Base-by-base conservation (phyloP, 1,140 invertebrate species). In the Lethrus apterus region DNA sequence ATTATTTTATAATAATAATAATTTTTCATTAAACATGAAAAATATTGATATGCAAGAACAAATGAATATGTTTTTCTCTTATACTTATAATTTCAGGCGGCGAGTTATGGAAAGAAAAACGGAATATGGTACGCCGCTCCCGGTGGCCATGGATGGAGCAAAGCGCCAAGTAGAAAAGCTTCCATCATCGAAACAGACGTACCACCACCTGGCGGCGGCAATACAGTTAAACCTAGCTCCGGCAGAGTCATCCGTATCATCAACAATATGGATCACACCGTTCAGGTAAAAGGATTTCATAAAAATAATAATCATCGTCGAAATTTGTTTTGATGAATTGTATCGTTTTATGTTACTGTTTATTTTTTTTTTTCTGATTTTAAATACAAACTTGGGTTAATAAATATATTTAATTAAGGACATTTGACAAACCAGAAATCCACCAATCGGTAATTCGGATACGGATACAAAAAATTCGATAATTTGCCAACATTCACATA, bases 231-330 rank as follows among this genome's bases (percentile, higher is more conserved):
- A 58, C 80, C 85, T 19, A 80, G 80, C 49, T 85, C 86, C 14
- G 86, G 88, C 29, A 76, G 89, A 47, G 86, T 92, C 46, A 91
- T 94, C 59, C 75, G 88, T 44, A 89, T 94, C 62, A 87, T 94
- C 62, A 93, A 93, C 69, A 90, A 90, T 63, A 80, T 85, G 70
- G 87, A 93, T 67, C 88, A 91, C 60, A 86, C 86, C 18, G 83
- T 92, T 55, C 88, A 93, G 79, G 88, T 89, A 64, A 51, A 56
- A 14, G 4, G n/a, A 20, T 38, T 21, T 21, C 14, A 2, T 4
- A 21, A 42, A 4, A 29, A 1, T 38, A 23, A 26, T 26, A 7
- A n/a, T n/a, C n/a, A n/a, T n/a, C n/a, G n/a, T n/a, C n/a, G n/a
- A n/a, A n/a, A n/a, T n/a, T n/a, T n/a, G n/a, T n/a, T n/a, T n/a